Percentiles rank a stretch among this genome's conserved stretches.
Evolutionary conservation across 2,797 vertebrate species (phyloP).

Genomic region (Brachymystax lenok): DNA sequence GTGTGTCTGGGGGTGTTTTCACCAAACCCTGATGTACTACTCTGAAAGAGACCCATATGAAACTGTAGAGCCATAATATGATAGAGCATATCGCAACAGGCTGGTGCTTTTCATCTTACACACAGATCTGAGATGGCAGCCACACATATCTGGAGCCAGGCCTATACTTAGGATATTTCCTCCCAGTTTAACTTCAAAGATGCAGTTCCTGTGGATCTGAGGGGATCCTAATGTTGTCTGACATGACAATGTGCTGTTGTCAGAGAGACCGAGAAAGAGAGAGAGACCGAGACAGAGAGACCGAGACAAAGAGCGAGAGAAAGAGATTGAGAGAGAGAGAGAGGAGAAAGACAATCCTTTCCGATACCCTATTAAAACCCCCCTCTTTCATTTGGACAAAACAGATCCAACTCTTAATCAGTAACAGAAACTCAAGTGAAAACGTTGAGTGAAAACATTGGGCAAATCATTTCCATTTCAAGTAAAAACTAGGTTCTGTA

Average conservation of each 20-base stretch:
- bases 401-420: neutral
- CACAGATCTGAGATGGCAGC: slow-evolving; percentile 69
- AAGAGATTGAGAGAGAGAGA: neutral
- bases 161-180: slow-evolving; percentile 74
- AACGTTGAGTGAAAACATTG: neutral
- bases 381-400: neutral
- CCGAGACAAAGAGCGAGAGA: slow-evolving; percentile 17
- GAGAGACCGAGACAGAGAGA: slow-evolving; percentile 33
- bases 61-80: slow-evolving; percentile 24
- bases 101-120: slow-evolving; percentile 73
- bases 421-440: neutral
- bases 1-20: neutral
- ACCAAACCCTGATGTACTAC: slow-evolving; percentile 24
- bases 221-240: slow-evolving; percentile 67
- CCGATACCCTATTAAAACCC: neutral
- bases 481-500: neutral
- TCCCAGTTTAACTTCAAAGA: slow-evolving; percentile 76
- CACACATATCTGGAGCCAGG: slow-evolving; percentile 66
- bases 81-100: slow-evolving; percentile 50
- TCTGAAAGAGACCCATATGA: slow-evolving; percentile 67
- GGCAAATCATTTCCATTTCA: neutral
- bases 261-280: slow-evolving; percentile 48
- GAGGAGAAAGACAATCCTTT: neutral
- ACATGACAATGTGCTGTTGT: slow-evolving; percentile 66
- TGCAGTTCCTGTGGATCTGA: slow-evolving; percentile 68